Base-by-base conservation (phyloP, 2,888 invertebrate species). In the Cataglyphis albicans region DNA sequence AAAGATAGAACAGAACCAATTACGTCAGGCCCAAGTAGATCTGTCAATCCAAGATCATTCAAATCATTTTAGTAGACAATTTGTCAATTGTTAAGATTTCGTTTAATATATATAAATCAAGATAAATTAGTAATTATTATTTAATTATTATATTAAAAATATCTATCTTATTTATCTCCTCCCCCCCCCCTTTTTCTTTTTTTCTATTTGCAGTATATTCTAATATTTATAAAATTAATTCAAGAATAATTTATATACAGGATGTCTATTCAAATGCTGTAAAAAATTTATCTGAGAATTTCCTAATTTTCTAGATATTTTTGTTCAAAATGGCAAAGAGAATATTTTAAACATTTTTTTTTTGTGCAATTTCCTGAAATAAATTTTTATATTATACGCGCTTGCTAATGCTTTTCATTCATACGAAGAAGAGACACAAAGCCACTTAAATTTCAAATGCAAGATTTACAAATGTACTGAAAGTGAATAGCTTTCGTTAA, bases 41-140 rank as follows among this genome's bases (percentile, higher is more conserved):
- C 72, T 72, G 78, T 72, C 78, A 70, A 67, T 59, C 35, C 59
- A 44, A 44, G 44, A 78, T 59, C 70, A 59, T 72, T 61, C 44
- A 35, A 59, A 44, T 72, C 72, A 52, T 52, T 41, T 21, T 25
- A 52, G 21, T 35, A 21, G 21, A 32, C 21, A 44, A 57, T 21
- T 44, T 21, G 32, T 32, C 41, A n/a, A 57, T 38, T 38, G 65
- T 52, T 52, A n/a, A 76, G 29, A 38, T 18, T 68, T 7, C 21
- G 10, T 44, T 44, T 44, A 44, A n/a, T 21, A 41, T 59, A 7
- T 7, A 52, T n/a, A n/a, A 57, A n/a, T 12, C 21, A 5, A 6
- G 10, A 32, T 25, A n/a, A 38, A 41, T 63, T 74, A 32, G 15
- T 18, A 9, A 63, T 63, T 18, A 35, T 73, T 18, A 29, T 15